Percentiles rank a stretch among this genome's conserved stretches.
phyloP scores from a whole-genome alignment of 2,113 vertebrate genomes.

The Campylomormyrus numenius region DNA sequence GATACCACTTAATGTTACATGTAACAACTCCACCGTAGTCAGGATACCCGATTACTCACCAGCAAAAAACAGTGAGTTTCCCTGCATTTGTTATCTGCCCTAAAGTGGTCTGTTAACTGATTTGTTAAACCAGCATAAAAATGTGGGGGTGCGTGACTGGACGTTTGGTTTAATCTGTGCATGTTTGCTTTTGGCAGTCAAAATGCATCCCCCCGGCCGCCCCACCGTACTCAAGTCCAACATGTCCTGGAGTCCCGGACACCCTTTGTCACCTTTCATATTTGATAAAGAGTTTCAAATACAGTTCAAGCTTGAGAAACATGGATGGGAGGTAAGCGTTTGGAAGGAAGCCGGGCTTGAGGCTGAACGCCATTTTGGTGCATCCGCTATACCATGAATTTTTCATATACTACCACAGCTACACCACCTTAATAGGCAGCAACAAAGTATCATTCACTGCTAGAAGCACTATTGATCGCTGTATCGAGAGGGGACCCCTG shows the following conservation, averaged over 20 bases:
- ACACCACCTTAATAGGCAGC: neutral
- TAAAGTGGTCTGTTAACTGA: neutral
- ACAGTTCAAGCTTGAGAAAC: slow-evolving; percentile 23
- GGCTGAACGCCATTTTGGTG: neutral
- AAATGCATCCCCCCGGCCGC: neutral
- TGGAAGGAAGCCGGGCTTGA: too few species aligned
- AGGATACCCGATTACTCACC: neutral
- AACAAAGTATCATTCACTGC: neutral
- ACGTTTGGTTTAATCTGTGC: neutral
- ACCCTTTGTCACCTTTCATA: accelerated
- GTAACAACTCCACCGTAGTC: neutral
- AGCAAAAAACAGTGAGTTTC: neutral
- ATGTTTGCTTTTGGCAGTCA: neutral
- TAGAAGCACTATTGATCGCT: neutral
- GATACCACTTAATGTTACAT: neutral
- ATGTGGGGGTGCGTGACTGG: neutral
- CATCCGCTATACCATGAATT: neutral
- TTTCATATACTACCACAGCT: neutral
- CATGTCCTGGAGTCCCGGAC: slow-evolving; percentile 18
- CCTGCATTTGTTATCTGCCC: neutral
- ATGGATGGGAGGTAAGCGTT: neutral
- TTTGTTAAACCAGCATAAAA: neutral
- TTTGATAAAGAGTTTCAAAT: slow-evolving; percentile 23
- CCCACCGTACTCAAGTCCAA: neutral
- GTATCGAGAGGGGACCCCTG: neutral